Evolutionary conservation across 1,140 invertebrate genomes (phyloP).

Genomic region (Orchesella cincta): DNA sequence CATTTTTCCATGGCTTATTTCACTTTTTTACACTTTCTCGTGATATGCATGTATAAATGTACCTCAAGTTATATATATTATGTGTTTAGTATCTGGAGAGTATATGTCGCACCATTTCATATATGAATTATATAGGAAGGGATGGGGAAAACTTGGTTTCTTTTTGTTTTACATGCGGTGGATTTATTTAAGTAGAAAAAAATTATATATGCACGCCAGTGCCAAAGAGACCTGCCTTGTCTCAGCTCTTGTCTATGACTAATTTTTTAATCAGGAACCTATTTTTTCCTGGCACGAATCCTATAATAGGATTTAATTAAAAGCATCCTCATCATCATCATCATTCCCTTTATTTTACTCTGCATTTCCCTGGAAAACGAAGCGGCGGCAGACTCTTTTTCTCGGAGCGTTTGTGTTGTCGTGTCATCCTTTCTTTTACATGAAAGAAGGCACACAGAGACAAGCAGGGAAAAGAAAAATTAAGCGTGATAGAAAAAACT

Average conservation of each 20-base stretch:
- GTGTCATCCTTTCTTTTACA: conserved; percentile 18
- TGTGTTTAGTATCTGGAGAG: too few species aligned
- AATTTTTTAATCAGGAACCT: conserved; percentile 53
- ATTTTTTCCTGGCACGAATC: conserved; percentile 52
- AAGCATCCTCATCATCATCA: conserved; percentile 46
- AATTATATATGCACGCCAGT: conserved; percentile 25
- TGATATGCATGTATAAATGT: neutral
- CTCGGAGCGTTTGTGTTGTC: neutral
- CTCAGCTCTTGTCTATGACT: conserved; percentile 42
- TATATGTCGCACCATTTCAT: too few species aligned
- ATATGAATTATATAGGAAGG: neutral
- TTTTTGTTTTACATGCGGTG: conserved; percentile 16
- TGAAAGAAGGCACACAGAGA: neutral
- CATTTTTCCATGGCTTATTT: conserved; percentile 45
- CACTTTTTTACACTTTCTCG: neutral
- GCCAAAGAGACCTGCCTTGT: conserved; percentile 25
- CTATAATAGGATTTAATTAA: conserved; percentile 53
- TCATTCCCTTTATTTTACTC: neutral
- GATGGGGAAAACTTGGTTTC: conserved; percentile 2
- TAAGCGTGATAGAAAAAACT: conserved; percentile 43
- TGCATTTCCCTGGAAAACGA: neutral
- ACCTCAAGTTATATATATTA: neutral
- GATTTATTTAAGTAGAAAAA: conserved; percentile 2
- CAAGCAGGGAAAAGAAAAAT: neutral
- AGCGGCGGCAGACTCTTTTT: neutral